Percentiles rank a stretch among this genome's conserved stretches.
Conservation (phyloP, 2,888 invertebrate species). For the Trachelus troglodyta region DNA sequence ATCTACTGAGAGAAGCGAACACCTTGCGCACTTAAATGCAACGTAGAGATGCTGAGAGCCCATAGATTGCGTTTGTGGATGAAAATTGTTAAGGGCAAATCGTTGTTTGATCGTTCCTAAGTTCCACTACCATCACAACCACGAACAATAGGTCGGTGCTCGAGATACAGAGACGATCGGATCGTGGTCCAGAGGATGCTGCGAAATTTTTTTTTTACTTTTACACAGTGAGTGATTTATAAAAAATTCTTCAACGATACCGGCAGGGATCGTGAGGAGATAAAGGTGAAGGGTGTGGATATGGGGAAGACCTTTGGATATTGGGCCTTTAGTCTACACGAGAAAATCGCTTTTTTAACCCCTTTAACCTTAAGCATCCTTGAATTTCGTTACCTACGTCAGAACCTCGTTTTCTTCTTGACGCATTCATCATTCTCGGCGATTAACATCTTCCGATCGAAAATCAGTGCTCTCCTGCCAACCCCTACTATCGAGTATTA, state of each 20-base stretch:
- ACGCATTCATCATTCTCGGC: slow-evolving; percentile 19
- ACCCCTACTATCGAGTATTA: slow-evolving; percentile 6
- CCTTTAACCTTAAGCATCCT: not conserved
- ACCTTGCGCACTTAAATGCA: slow-evolving; percentile 43
- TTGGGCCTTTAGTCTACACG: not conserved
- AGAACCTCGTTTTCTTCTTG: slow-evolving; percentile 9
- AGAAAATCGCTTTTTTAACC: not conserved
- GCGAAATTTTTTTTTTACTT: slow-evolving; percentile 15
- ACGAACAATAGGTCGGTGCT: slow-evolving; percentile 31
- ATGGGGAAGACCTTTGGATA: not conserved
- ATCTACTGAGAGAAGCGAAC: slow-evolving; percentile 25
- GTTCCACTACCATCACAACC: slow-evolving; percentile 28
- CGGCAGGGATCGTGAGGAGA: not conserved
- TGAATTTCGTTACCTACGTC: not conserved
- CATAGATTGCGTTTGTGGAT: slow-evolving; percentile 25
- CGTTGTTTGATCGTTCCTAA: slow-evolving; percentile 51
- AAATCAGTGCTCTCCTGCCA: slow-evolving; percentile 2
- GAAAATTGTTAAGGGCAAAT: slow-evolving; percentile 47
- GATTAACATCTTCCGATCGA: slow-evolving; percentile 20
- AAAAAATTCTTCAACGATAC: not conserved
- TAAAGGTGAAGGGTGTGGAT: not conserved
- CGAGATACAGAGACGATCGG: slow-evolving; percentile 12
- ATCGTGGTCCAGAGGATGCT: not conserved
- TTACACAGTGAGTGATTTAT: not conserved
- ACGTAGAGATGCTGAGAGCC: slow-evolving; percentile 7